phyloP scores from a whole-genome alignment of 2,888 invertebrate genomes.

The Dioctria rufipes region DNA sequence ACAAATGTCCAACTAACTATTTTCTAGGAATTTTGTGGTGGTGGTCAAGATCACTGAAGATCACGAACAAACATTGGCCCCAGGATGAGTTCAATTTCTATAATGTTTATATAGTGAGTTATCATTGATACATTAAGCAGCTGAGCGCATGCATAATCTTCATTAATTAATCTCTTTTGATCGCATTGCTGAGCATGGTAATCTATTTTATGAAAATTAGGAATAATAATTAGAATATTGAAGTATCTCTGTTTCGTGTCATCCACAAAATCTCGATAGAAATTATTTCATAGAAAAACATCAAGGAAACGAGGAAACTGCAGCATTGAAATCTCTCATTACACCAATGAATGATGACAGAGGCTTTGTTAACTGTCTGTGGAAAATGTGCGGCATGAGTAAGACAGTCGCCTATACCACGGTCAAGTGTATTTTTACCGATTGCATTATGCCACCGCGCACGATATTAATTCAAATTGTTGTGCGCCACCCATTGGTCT shows the following conservation, averaged over 20 bases:
- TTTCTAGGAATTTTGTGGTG: not conserved
- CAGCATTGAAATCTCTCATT: not conserved
- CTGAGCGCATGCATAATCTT: not conserved
- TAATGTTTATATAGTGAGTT: not conserved
- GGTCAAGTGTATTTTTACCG: slow-evolving; percentile 9
- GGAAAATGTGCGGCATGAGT: not conserved
- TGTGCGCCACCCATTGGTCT: not conserved
- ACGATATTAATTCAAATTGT: not conserved
- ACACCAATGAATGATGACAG: not conserved
- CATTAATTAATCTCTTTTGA: not conserved
- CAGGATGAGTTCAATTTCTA: not conserved
- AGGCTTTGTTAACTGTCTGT: not conserved
- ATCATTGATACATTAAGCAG: not conserved
- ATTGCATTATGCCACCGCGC: not conserved
- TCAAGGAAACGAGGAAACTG: not conserved
- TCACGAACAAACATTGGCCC: not conserved
- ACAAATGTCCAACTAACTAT: not conserved
- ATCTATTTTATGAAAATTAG: not conserved
- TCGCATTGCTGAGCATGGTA: not conserved
- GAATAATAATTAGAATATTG: not conserved
- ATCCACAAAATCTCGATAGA: not conserved
- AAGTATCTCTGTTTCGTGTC: not conserved
- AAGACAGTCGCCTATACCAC: not conserved
- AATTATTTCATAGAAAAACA: not conserved
- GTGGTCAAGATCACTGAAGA: not conserved